phyloP scores from a whole-genome alignment of 2,888 invertebrate species.

The Xestia c-nigrum region DNA sequence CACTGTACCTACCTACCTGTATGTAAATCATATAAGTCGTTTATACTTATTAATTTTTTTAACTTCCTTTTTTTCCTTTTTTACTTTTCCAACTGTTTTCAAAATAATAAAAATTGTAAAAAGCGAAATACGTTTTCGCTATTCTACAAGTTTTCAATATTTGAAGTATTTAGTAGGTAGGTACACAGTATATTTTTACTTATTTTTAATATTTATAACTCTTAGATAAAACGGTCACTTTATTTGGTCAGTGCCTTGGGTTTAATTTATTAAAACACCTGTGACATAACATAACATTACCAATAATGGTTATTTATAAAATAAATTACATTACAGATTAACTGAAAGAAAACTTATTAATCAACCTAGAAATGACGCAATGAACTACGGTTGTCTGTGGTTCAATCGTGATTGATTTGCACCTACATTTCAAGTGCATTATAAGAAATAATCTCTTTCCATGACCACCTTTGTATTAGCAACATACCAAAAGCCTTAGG shows the following conservation, averaged over 20 bases:
- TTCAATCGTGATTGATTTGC: conserved; percentile 67
- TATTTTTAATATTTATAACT: not conserved
- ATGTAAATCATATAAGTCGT: too few relatives aligned
- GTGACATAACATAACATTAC: not conserved
- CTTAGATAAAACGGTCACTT: not conserved
- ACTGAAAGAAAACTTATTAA: conserved; percentile 56
- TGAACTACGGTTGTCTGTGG: conserved; percentile 55
- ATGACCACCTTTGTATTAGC: conserved; percentile 28
- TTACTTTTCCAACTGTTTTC: too few relatives aligned
- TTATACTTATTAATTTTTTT: too few relatives aligned
- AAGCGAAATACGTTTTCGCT: too few relatives aligned
- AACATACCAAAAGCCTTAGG: not conserved
- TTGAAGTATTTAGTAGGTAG: too few relatives aligned
- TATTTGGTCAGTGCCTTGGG: not conserved
- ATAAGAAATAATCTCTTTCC: conserved; percentile 6
- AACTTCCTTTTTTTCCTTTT: too few relatives aligned
- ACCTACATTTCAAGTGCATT: not conserved
- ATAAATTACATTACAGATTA: conserved; percentile 51
- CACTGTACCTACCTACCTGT: too few relatives aligned
- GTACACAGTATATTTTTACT: not conserved
- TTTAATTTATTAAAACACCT: not conserved
- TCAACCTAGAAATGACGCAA: conserved; percentile 68
- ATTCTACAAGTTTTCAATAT: too few relatives aligned
- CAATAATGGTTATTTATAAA: conserved; percentile 28
- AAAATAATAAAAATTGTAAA: too few relatives aligned